phyloP scores from a whole-genome alignment of 2,113 vertebrate species.

The Acrocephalus kingi region DNA sequence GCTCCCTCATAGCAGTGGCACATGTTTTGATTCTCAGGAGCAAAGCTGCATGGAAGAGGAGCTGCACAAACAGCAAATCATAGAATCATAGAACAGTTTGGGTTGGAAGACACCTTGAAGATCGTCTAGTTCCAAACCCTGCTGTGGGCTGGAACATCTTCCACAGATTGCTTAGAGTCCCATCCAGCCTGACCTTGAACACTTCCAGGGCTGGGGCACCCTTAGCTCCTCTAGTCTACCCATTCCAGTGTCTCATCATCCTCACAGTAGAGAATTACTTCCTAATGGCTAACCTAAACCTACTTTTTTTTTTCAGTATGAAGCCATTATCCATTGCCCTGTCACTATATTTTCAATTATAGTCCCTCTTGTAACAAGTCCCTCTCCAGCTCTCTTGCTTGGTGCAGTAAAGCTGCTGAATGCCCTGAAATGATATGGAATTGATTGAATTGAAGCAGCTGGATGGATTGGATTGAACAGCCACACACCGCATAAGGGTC shows the following conservation, averaged over 20 bases:
- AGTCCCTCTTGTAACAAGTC: neutral
- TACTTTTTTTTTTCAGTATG: neutral
- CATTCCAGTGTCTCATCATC: neutral
- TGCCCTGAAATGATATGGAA: neutral
- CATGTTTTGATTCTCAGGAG: neutral
- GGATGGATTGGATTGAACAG: neutral
- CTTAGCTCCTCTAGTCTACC: neutral
- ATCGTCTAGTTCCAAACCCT: neutral
- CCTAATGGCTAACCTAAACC: neutral
- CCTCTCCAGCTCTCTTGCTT: neutral
- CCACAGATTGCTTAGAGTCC: neutral
- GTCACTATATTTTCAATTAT: no score
- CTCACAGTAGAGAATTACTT: neutral
- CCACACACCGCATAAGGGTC: rapidly evolving
- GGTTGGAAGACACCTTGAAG: neutral
- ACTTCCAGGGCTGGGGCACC: neutral
- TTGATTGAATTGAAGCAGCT: neutral
- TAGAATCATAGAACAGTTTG: neutral
- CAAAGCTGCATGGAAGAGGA: neutral
- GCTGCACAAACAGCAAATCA: neutral
- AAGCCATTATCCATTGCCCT: neutral
- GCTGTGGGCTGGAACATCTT: neutral
- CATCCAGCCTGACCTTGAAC: neutral
- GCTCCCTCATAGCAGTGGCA: neutral
- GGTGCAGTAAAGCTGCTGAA: neutral